These are phyloP conservation scores for Sandelia bainsii DNA, from an alignment of 2,797 vertebrate genomes.

Conservation along the genomic window DNA sequence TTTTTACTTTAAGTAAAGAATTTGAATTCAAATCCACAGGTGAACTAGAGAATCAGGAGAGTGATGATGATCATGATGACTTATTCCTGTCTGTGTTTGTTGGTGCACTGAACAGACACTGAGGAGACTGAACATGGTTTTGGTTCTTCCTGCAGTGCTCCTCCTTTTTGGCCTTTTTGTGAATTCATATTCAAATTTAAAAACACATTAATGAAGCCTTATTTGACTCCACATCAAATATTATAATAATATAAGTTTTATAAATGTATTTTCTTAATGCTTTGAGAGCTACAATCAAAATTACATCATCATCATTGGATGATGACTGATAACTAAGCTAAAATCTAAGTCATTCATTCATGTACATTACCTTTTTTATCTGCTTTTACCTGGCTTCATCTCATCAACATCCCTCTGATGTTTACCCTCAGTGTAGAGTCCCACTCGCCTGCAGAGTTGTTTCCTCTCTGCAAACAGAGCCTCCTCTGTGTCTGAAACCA, in stretches of 20 bases:
- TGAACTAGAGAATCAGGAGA: neutral
- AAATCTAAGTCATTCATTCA: no score
- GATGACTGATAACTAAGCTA: neutral
- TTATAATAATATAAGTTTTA: no score
- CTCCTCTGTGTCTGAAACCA: constrained; percentile 67
- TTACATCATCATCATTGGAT: no score
- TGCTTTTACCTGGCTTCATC: constrained; percentile 11
- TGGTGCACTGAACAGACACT: neutral
- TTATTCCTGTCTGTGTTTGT: neutral
- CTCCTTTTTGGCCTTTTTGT: no score
- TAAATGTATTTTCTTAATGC: no score
- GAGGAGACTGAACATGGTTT: neutral
- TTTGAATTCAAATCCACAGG: neutral
- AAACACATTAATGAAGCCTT: no score
- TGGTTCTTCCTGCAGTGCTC: neutral
- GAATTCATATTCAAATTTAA: no score
- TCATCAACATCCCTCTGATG: constrained; percentile 20
- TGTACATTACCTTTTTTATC: neutral
- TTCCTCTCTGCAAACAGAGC: constrained; percentile 64
- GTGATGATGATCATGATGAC: neutral
- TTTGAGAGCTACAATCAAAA: no score
- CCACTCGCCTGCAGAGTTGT: constrained; percentile 18
- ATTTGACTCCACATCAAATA: no score
- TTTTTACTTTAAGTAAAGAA: no score
- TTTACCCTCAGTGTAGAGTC: constrained; percentile 34